phyloP scores from a whole-genome alignment of 2,888 invertebrate genomes.

The Emmelina monodactyla region DNA sequence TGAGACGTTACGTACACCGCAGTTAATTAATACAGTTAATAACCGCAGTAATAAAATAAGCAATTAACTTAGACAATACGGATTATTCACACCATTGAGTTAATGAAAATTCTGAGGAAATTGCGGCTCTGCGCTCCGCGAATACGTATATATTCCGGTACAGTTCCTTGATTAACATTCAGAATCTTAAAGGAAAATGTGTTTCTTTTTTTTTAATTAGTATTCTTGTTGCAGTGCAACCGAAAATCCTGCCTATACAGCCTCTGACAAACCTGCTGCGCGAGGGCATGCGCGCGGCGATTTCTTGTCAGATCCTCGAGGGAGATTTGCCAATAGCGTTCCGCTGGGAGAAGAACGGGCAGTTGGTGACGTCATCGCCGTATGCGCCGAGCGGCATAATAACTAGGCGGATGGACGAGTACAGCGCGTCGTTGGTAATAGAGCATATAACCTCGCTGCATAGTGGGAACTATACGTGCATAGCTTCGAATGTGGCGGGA shows the following conservation, averaged over 20 bases:
- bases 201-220: background rate
- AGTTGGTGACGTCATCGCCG: constrained; percentile 73
- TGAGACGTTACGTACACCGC: background rate
- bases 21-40: background rate
- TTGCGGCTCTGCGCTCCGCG: no score
- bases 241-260: constrained; percentile 84
- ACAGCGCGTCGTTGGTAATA: constrained; percentile 85
- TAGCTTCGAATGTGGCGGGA: constrained; percentile 87
- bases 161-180: no score
- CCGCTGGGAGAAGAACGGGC: constrained; percentile 90
- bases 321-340: constrained; percentile 92
- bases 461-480: constrained; percentile 92
- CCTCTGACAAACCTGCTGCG: constrained; percentile 81
- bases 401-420: constrained; percentile 76
- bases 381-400: constrained; percentile 56
- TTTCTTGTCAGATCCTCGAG: constrained; percentile 89
- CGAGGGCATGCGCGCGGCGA: constrained; percentile 88
- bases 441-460: constrained; percentile 86
- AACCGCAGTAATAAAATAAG: background rate
- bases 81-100: no score
- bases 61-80: background rate
- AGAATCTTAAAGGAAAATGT: no score
- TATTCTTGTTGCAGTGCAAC: constrained; percentile 69
- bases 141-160: no score
- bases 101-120: background rate